Percentiles rank a stretch among this genome's conserved stretches.
Conservation (phyloP, 2,113 vertebrate genomes). For the Apus apus region DNA sequence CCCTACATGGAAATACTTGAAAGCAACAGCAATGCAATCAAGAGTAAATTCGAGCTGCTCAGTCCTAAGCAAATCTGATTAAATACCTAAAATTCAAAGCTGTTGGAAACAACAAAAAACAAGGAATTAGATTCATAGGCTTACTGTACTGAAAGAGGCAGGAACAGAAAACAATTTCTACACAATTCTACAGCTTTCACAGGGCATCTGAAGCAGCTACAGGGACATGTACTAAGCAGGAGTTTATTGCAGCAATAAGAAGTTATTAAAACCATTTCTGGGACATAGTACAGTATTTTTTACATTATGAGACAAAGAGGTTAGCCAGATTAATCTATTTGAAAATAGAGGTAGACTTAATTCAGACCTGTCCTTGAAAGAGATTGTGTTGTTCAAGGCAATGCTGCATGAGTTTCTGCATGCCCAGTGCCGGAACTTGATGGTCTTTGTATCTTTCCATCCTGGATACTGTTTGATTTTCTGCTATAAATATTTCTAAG, state of each 20-base stretch:
- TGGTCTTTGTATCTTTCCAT: constrained; percentile 33
- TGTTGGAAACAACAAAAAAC: not conserved
- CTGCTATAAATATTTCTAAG: constrained; percentile 48
- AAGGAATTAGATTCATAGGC: not conserved
- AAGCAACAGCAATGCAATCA: not conserved
- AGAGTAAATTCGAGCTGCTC: not conserved
- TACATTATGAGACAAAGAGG: not conserved
- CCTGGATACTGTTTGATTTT: constrained; percentile 62
- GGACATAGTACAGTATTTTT: not conserved
- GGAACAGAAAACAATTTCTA: not conserved
- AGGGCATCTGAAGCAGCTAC: not conserved
- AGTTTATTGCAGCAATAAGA: constrained; percentile 5
- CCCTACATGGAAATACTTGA: not conserved
- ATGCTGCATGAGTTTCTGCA: constrained; percentile 6
- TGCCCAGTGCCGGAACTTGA: not conserved
- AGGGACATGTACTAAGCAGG: not conserved
- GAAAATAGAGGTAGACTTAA: not conserved
- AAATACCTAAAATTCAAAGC: not conserved
- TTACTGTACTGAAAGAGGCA: not conserved
- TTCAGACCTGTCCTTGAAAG: constrained; percentile 22
- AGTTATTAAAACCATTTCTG: constrained; percentile 20
- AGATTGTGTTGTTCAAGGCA: constrained; percentile 6
- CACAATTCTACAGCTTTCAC: not conserved
- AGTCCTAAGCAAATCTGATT: not conserved
- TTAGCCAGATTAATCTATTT: not conserved